Evolutionary conservation across 2,888 invertebrate species (phyloP).

Genomic region (Tetranychus piercei): DNA sequence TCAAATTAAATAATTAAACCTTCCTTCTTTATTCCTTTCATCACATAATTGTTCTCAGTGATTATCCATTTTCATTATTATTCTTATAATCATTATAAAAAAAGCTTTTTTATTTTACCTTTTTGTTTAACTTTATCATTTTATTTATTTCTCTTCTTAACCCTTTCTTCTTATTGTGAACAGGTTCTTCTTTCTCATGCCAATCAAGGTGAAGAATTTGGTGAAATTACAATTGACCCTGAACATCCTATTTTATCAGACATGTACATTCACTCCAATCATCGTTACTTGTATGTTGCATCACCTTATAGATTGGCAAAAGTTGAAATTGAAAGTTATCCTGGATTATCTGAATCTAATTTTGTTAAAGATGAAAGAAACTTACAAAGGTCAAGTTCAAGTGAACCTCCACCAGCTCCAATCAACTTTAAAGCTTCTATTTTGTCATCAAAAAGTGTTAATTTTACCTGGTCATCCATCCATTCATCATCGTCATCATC

Average conservation of each 20-base stretch:
- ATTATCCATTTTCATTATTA: not conserved
- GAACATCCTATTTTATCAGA: slow-evolving; percentile 62
- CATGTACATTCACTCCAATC: slow-evolving; percentile 60
- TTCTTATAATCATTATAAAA: slow-evolving; percentile 7
- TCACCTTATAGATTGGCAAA: slow-evolving; percentile 43
- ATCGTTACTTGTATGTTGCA: slow-evolving; percentile 65
- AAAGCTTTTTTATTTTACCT: not conserved
- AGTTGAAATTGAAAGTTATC: slow-evolving; percentile 5
- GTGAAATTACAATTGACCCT: slow-evolving; percentile 57
- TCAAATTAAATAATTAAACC: too few relatives aligned
- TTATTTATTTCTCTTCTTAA: slow-evolving; percentile 22
- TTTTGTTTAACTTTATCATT: not conserved
- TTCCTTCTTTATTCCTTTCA: too few relatives aligned
- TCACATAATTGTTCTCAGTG: too few relatives aligned
- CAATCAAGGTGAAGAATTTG: slow-evolving; percentile 56
- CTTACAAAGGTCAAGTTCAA: not conserved
- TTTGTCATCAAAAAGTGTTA: not conserved
- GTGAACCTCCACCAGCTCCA: not conserved
- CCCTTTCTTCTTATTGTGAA: slow-evolving; percentile 30
- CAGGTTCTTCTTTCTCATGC: slow-evolving; percentile 49
- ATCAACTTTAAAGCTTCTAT: not conserved
- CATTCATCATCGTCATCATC: not conserved
- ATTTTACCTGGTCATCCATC: not conserved
- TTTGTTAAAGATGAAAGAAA: not conserved
- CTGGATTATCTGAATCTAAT: not conserved